Evolutionary conservation across 2,113 vertebrate species (phyloP), one percentile per base, ranked within the genome.

Genomic region (Ia io): DNA sequence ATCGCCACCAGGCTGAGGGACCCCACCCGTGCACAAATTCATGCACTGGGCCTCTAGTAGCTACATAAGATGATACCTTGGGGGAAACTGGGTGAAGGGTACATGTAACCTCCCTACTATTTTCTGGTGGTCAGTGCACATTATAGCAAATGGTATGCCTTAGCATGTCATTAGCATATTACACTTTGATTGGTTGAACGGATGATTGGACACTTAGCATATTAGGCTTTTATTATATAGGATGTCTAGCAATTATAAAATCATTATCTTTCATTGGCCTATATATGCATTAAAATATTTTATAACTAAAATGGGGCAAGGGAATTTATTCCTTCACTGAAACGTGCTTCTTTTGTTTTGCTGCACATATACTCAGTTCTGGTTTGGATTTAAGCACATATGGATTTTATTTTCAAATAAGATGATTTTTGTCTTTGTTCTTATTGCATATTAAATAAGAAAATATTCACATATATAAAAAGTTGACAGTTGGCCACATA

Each of bases 391-490:
- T 87, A 67, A 89, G 71, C 61, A 44, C 49, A 83, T 4, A 28
- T 59, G n/a, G 49, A 83, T 87, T 93, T 95, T 32, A 69, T 87
- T 90, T 91, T 77, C 67, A 63, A 44, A 40, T 47, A 47, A 30
- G 44, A 59, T 92, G 22, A 74, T 59, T 91, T 79, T 93, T 82
- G 76, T 83, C 18, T 16, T 91, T 91, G 23, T 16, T 90, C 51
- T 83, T 95, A 20, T 63, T 90, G 47, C 65, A 85, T 91, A n/a
- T 63, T 91, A 44, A 91, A 61, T 77, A 93, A 91, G n/a, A 70
- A 83, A 83, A 83, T 90, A 49, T 67, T 87, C 14, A 82, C 5
- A 22, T 76, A 25, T 77, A 16, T 61, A 61, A 74, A 35, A 80
- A 93, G 59, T 83, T 83, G 25, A 10, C 63, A 70, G 44, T 23